Evolutionary conservation across 2,888 invertebrate species (phyloP).

Genomic region (Spatulosminthurus flaviceps): DNA sequence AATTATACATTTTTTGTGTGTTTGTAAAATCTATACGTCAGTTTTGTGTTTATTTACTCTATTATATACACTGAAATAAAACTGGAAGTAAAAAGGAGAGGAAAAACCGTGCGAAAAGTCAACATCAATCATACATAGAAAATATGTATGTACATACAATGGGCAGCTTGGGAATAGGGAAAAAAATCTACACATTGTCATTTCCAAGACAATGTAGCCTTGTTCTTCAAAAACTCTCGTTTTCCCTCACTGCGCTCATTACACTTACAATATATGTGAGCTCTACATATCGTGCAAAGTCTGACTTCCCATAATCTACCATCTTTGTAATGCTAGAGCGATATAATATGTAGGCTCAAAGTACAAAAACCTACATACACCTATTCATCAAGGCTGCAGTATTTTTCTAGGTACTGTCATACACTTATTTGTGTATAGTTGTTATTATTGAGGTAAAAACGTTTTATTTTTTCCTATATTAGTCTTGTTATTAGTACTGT

Average conservation of each 20-base stretch:
- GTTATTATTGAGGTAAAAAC: not conserved
- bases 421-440: no score
- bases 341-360: no score
- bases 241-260: conserved; percentile 8
- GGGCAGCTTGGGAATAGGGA: not conserved
- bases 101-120: conserved; percentile 27
- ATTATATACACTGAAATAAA: no score
- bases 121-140: conserved; percentile 25
- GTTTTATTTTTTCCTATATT: not conserved
- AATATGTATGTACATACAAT: conserved; percentile 26
- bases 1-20: no score
- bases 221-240: conserved; percentile 36
- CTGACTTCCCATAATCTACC: no score
- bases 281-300: no score
- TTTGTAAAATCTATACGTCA: no score
- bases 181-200: not conserved
- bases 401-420: no score
- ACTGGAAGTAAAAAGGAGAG: not conserved
- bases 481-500: not conserved
- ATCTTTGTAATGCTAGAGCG: no score
- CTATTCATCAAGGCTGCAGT: no score
- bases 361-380: no score
- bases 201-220: conserved; percentile 39
- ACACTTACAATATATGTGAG: not conserved
- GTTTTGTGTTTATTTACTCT: no score